A percentile compares a stretch with the other conserved stretches of the same genome.
phyloP scores from a whole-genome alignment of 2,888 invertebrate species.

The Pedicia rivosa region DNA sequence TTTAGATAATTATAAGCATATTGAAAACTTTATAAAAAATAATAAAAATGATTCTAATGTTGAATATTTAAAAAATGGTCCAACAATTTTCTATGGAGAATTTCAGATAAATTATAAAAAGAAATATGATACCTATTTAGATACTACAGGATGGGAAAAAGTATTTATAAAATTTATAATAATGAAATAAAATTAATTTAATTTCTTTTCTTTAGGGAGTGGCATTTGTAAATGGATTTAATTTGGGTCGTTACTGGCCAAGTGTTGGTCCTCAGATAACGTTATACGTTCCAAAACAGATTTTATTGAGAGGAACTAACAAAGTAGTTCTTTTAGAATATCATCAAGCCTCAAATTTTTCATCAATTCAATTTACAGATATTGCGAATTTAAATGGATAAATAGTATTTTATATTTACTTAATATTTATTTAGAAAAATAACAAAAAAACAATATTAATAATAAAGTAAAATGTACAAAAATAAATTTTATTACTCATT shows the following conservation, averaged over 20 bases:
- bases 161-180: conserved; percentile 28
- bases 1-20: conserved; percentile 26
- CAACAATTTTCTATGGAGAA: conserved; percentile 36
- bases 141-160: conserved; percentile 70
- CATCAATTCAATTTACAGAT: neutral
- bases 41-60: conserved; percentile 8
- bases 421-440: neutral
- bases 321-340: conserved; percentile 41
- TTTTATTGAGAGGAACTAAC: conserved; percentile 40
- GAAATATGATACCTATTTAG: conserved; percentile 58
- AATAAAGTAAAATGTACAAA: no score
- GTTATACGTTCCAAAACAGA: conserved; percentile 65
- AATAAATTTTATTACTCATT: no score
- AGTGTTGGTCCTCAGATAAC: conserved; percentile 65
- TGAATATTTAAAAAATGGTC: conserved; percentile 27
- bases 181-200: no score
- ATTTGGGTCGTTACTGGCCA: conserved; percentile 76
- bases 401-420: neutral
- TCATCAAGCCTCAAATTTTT: no score
- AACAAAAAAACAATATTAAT: neutral
- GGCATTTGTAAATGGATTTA: conserved; percentile 69
- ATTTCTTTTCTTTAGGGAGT: conserved; percentile 38
- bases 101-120: conserved; percentile 25
- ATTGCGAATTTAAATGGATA: neutral
- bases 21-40: conserved; percentile 18